Conservation (phyloP, 2,888 invertebrate species). For the Vanessa cardui region DNA sequence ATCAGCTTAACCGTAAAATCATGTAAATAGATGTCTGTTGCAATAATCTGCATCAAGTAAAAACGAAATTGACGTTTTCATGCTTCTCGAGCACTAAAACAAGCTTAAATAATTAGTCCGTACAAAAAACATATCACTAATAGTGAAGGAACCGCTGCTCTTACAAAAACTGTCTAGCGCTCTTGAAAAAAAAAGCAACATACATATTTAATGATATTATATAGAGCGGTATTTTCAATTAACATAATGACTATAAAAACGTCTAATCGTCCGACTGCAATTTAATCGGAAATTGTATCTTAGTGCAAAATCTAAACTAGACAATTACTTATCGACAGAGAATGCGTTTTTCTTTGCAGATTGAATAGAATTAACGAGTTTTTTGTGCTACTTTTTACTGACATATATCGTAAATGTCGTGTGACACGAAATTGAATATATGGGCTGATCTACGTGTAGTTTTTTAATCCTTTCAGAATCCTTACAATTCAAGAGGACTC, state of each 20-base stretch:
- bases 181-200: background rate
- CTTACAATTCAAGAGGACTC: too few species aligned
- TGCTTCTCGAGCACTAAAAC: background rate
- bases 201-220: slow-evolving; percentile 5
- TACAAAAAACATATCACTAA: background rate
- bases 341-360: background rate
- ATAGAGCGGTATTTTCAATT: slow-evolving; percentile 3
- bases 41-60: background rate
- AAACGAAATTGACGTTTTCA: background rate
- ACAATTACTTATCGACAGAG: background rate
- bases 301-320: background rate
- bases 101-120: background rate
- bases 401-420: background rate
- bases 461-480: too few species aligned
- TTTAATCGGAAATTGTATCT: slow-evolving; percentile 4
- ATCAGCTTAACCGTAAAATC: background rate
- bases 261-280: background rate
- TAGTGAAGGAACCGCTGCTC: background rate
- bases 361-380: background rate
- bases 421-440: background rate
- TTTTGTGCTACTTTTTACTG: background rate
- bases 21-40: background rate
- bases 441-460: too few species aligned
- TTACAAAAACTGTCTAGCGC: background rate
- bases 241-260: slow-evolving; percentile 9